These are phyloP conservation scores for Dipodomys stephensi DNA, from an alignment of 2,113 vertebrate genomes.

Conservation along the genomic window DNA sequence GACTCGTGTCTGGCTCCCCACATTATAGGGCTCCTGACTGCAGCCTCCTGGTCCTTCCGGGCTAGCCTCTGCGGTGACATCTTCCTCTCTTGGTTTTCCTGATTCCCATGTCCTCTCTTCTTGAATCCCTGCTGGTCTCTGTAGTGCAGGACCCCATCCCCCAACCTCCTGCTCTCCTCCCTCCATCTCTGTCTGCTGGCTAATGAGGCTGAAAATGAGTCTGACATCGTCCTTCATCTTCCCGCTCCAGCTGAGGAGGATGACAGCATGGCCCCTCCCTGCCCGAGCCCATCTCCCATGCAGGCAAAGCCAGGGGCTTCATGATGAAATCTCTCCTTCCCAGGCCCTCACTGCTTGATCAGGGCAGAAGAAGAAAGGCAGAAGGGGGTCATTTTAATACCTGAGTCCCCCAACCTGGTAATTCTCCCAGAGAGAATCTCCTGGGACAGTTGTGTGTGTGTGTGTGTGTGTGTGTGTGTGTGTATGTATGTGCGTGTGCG, in stretches of 20 bases:
- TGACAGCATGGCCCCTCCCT: constrained; percentile 51
- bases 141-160: constrained; percentile 59
- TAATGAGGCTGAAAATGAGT: constrained; percentile 82
- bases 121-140: not conserved
- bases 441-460: too few relatives aligned
- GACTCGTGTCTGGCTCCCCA: not conserved
- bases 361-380: not conserved
- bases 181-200: constrained; percentile 77
- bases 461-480: too few relatives aligned
- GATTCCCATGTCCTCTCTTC: not conserved
- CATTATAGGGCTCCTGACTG: not conserved
- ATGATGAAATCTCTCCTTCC: not conserved
- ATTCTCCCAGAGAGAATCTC: too few relatives aligned
- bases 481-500: too few relatives aligned
- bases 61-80: not conserved
- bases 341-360: not conserved
- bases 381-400: not conserved
- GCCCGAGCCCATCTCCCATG: constrained; percentile 30
- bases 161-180: constrained; percentile 59
- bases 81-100: not conserved
- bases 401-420: not conserved
- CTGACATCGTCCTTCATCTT: constrained; percentile 80
- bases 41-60: not conserved
- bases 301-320: constrained; percentile 39
- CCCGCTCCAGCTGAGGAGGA: constrained; percentile 59